Evolutionary conservation across 2,113 vertebrate genomes (phyloP), one percentile per base, ranked within the genome.

Genomic region (Etheostoma spectabile): DNA sequence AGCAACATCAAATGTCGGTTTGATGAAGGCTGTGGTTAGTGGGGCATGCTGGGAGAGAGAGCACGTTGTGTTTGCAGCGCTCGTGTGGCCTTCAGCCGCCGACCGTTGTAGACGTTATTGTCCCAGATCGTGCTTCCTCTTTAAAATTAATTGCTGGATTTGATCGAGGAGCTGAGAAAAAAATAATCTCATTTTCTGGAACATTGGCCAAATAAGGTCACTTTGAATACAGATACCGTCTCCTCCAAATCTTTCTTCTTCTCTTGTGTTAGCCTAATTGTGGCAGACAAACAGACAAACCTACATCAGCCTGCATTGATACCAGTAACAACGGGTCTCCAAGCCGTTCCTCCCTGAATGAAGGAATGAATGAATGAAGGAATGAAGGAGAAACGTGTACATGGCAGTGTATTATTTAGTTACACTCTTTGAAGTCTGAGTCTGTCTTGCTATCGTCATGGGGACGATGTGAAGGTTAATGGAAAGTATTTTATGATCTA

Each of bases 191-290:
- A 62, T 80, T 84, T 84, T 7, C 19, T 48, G 6, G 42, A 71
- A 76, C 70, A 76, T 21, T 62, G 12, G 38, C 30, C 8, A 24
- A 78, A 81, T 83, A 45, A 24, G 82, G 86, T 79, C 67, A 49
- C 13, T 74, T 63, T 66, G 56, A 78, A 74, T 62, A 57, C 45
- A 52, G 35, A 71, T 33, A 2, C 3, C 1, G 35, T 48, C 59
- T 61, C 5, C n/a, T 69, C 2, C 57, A 2, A 52, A 30, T 16
- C 1, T 42, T 8, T 10, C 18, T 45, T 12, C n/a, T 56, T 2
- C 2, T 67, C 35, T 60, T 5, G 24, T 72, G 22, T 30, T 64
- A 10, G 38, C 38, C 38, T 38, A 0, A 46, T 63, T 64, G 12
- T 61, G 22, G 19, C 7, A n/a, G 46, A 77, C 49, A 72, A 30